Evolutionary conservation across 2,888 invertebrate species (phyloP).

Genomic region (Tanaodytes sp.): DNA sequence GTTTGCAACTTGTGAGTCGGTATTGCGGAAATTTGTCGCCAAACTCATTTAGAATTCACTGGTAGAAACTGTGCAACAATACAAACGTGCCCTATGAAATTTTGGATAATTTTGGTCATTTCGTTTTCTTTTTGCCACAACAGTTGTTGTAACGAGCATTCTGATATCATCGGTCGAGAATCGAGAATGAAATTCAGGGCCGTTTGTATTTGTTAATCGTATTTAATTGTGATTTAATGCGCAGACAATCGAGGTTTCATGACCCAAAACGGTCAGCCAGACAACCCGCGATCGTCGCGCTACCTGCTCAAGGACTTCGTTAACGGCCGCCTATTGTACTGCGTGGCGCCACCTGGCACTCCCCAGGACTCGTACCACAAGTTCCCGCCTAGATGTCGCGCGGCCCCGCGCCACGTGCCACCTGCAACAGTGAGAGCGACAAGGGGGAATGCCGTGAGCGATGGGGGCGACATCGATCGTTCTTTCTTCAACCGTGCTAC

Average conservation of each 20-base stretch:
- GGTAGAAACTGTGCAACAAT: too few species aligned
- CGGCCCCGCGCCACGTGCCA: conserved; percentile 72
- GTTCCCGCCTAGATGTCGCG: conserved; percentile 74
- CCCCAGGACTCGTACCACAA: conserved; percentile 78
- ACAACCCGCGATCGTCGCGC: conserved; percentile 91
- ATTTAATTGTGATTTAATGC: conserved; percentile 8
- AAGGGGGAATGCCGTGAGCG: conserved; percentile 74
- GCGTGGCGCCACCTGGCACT: conserved; percentile 84
- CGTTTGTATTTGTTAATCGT: too few species aligned
- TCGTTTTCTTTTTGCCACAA: too few species aligned
- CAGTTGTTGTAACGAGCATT: too few species aligned
- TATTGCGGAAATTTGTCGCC: conserved; percentile 39
- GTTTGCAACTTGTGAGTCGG: conserved; percentile 14
- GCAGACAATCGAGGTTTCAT: conserved; percentile 95
- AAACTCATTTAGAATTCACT: conserved; percentile 39
- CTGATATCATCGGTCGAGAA: too few species aligned
- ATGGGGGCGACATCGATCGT: conserved; percentile 77
- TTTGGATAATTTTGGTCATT: too few species aligned
- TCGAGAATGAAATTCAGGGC: too few species aligned
- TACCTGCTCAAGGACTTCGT: conserved; percentile 93
- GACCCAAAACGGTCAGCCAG: conserved; percentile 96
- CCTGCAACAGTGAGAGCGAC: conserved; percentile 76
- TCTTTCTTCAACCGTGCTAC: conserved; percentile 76
- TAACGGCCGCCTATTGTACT: conserved; percentile 88
- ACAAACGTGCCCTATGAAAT: too few species aligned